Evolutionary conservation across 2,113 vertebrate species (phyloP).

Genomic region (Salvelinus namaycush): DNA sequence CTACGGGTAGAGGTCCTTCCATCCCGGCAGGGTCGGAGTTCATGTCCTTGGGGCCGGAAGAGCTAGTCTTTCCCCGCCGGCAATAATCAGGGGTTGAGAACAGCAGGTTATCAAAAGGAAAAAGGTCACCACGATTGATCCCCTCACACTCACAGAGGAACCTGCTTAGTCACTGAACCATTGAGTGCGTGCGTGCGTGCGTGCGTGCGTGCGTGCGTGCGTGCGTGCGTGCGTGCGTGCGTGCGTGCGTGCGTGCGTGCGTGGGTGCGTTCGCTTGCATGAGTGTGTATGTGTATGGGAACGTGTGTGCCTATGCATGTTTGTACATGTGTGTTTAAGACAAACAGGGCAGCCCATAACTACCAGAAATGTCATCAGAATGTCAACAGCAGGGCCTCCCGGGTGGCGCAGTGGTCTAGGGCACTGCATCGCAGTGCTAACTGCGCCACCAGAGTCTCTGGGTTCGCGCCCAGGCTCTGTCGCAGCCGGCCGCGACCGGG

Average conservation of each 20-base stretch:
- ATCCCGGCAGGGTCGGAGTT: neutral
- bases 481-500: no score
- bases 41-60: neutral
- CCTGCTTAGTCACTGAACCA: constrained; percentile 40
- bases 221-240: neutral
- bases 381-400: neutral
- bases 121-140: constrained; percentile 68
- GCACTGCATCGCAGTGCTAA: no score
- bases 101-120: constrained; percentile 45
- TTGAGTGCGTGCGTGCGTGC: neutral
- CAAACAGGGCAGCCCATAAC: no score
- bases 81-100: constrained; percentile 58
- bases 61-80: constrained; percentile 28
- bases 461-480: no score
- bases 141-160: constrained; percentile 33
- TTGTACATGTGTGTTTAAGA: neutral
- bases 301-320: neutral
- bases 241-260: neutral
- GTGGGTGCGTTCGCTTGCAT: neutral
- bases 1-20: neutral
- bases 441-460: no score
- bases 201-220: neutral
- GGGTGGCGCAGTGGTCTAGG: no score
- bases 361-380: no score
- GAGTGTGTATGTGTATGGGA: constrained; percentile 1